Conservation (phyloP, 2,888 invertebrate genomes). For the Clivina fossor region DNA sequence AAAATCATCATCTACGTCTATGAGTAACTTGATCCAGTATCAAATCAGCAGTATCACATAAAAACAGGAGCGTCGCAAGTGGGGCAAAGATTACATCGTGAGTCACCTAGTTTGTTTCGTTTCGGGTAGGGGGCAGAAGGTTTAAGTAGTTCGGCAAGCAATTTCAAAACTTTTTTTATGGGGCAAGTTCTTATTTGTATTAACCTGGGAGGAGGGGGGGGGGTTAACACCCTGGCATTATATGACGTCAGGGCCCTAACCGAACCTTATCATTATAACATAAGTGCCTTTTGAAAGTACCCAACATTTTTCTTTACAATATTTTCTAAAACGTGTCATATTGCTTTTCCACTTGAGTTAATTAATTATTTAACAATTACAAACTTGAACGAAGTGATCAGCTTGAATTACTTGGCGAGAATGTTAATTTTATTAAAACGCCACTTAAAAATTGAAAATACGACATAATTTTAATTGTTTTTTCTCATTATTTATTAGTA, state of each 20-base stretch:
- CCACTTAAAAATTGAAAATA: too few relatives aligned
- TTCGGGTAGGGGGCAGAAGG: conserved; percentile 3
- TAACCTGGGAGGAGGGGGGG: not conserved
- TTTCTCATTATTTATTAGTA: too few relatives aligned
- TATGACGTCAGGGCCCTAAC: too few relatives aligned
- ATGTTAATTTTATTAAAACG: conserved; percentile 10
- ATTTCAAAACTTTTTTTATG: conserved; percentile 7
- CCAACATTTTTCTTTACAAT: conserved; percentile 4
- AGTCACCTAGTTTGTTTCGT: not conserved
- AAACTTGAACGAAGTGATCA: not conserved
- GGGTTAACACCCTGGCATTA: too few relatives aligned
- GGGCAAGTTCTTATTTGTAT: conserved; percentile 9
- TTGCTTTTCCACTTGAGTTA: conserved; percentile 9
- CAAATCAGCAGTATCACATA: too few relatives aligned
- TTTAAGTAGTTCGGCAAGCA: conserved; percentile 1
- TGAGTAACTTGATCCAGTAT: too few relatives aligned
- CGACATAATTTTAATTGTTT: too few relatives aligned
- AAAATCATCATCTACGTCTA: too few relatives aligned
- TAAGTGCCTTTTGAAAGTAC: conserved; percentile 8
- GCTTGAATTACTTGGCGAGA: conserved; percentile 3
- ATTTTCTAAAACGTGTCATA: conserved; percentile 7
- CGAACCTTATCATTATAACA: not conserved
- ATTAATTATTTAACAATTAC: conserved; percentile 19
- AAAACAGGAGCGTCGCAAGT: too few relatives aligned
- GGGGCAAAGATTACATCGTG: not conserved